These are phyloP conservation scores for Epinephelus coioides DNA, from an alignment of 2,797 vertebrate species.

Conservation along the genomic window DNA sequence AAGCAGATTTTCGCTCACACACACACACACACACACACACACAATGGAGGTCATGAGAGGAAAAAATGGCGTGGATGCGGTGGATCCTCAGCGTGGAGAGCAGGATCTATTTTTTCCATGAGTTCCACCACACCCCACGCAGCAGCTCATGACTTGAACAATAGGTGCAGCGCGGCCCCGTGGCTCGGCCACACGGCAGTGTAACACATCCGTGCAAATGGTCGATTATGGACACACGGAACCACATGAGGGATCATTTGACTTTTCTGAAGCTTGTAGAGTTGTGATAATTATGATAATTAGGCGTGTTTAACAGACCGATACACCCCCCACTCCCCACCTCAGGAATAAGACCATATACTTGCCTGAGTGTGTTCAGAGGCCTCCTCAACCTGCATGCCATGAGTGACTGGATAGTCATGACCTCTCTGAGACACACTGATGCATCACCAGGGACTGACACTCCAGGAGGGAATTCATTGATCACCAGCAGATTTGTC, in stretches of 20 bases:
- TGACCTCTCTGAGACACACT: constrained; percentile 39
- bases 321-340: constrained; percentile 17
- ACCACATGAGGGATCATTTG: constrained; percentile 82
- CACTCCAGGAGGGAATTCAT: constrained; percentile 3
- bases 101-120: constrained; percentile 27
- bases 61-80: constrained; percentile 45
- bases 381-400: constrained; percentile 38
- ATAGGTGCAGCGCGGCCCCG: constrained; percentile 68
- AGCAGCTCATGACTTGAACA: constrained; percentile 68
- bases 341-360: constrained; percentile 32
- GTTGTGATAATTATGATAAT: constrained; percentile 82
- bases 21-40: constrained; percentile 9
- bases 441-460: constrained; percentile 26
- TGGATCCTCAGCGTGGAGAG: constrained; percentile 53
- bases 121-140: constrained; percentile 49
- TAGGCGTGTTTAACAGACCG: constrained; percentile 77
- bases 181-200: constrained; percentile 74
- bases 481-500: constrained; percentile 24
- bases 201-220: constrained; percentile 84
- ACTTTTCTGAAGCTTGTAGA: constrained; percentile 73
- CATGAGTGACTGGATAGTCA: constrained; percentile 43
- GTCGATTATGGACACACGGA: constrained; percentile 73
- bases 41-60: constrained; percentile 38
- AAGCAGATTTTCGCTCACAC: constrained; percentile 27
- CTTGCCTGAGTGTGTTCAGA: constrained; percentile 29